phyloP scores from a whole-genome alignment of 2,888 invertebrate genomes.

The Heliconius sara region DNA sequence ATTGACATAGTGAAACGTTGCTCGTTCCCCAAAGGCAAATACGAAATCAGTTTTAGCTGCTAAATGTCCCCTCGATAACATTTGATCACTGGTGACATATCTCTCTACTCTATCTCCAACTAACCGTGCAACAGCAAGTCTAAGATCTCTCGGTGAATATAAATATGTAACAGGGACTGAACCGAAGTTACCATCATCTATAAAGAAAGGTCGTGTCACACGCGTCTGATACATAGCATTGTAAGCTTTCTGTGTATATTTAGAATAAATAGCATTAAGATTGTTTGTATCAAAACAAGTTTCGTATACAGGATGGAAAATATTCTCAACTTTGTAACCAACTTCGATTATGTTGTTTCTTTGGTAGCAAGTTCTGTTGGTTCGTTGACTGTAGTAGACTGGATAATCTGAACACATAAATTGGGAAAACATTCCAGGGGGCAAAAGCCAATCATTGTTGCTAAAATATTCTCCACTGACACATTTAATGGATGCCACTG shows the following conservation, averaged over 20 bases:
- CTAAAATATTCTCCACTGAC: slow-evolving; percentile 63
- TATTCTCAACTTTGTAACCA: slow-evolving; percentile 63
- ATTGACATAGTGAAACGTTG: slow-evolving; percentile 87
- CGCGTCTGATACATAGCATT: slow-evolving; percentile 71
- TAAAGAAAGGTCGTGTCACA: slow-evolving; percentile 70
- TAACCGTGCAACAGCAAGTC: slow-evolving; percentile 59
- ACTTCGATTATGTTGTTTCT: slow-evolving; percentile 67
- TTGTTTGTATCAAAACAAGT: slow-evolving; percentile 68
- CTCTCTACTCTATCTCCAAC: slow-evolving; percentile 62
- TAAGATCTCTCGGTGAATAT: slow-evolving; percentile 67
- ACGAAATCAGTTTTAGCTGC: slow-evolving; percentile 87
- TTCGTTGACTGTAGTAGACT: slow-evolving; percentile 60
- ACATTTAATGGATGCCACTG: slow-evolving; percentile 64
- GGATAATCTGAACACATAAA: slow-evolving; percentile 65
- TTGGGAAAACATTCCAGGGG: slow-evolving; percentile 58
- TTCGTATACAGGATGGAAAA: slow-evolving; percentile 70
- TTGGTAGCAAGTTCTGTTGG: slow-evolving; percentile 65
- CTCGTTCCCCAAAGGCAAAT: slow-evolving; percentile 83
- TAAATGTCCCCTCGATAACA: slow-evolving; percentile 86
- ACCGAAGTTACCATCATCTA: slow-evolving; percentile 61
- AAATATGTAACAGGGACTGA: slow-evolving; percentile 61
- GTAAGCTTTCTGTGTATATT: slow-evolving; percentile 73
- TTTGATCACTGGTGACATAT: slow-evolving; percentile 70
- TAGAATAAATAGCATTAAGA: slow-evolving; percentile 66
- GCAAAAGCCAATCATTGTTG: slow-evolving; percentile 66